Evolutionary conservation across 2,888 invertebrate genomes (phyloP).

Genomic region (Lamproptera curius): DNA sequence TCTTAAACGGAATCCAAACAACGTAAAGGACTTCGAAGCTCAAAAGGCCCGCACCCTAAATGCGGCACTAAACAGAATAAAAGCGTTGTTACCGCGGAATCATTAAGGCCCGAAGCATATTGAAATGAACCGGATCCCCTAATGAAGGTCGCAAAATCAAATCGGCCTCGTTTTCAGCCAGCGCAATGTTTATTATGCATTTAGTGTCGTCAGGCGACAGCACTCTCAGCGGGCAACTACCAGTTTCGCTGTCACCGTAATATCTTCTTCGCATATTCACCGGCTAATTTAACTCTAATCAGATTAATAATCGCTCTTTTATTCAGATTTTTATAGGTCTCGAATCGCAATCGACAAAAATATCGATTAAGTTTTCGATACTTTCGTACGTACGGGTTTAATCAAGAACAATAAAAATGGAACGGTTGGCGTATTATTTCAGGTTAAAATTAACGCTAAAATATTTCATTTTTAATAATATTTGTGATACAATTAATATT

Average conservation of each 20-base stretch:
- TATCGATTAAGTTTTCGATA: too few species aligned
- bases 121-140: slow-evolving; percentile 74
- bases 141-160: slow-evolving; percentile 75
- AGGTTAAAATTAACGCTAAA: too few species aligned
- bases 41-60: slow-evolving; percentile 71
- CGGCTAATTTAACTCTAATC: slow-evolving; percentile 15
- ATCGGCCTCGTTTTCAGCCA: slow-evolving; percentile 68
- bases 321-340: neutral
- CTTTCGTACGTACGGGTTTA: too few species aligned
- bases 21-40: slow-evolving; percentile 48
- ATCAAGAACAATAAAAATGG: too few species aligned
- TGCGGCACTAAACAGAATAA: slow-evolving; percentile 67
- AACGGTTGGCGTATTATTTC: too few species aligned
- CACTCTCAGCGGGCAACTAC: slow-evolving; percentile 29
- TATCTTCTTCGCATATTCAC: slow-evolving; percentile 7
- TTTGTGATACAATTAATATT: too few species aligned
- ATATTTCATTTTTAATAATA: too few species aligned
- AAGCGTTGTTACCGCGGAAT: slow-evolving; percentile 66
- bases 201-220: slow-evolving; percentile 52
- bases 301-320: slow-evolving; percentile 15
- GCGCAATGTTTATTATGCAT: slow-evolving; percentile 62
- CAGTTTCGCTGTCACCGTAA: slow-evolving; percentile 23
- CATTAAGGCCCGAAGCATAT: slow-evolving; percentile 68
- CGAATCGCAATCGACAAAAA: too few species aligned
- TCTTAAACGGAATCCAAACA: slow-evolving; percentile 43